Evolutionary conservation across 2,888 invertebrate species (phyloP), one percentile per base, ranked within the genome.

Genomic region (Aphidoletes aphidimyza): DNA sequence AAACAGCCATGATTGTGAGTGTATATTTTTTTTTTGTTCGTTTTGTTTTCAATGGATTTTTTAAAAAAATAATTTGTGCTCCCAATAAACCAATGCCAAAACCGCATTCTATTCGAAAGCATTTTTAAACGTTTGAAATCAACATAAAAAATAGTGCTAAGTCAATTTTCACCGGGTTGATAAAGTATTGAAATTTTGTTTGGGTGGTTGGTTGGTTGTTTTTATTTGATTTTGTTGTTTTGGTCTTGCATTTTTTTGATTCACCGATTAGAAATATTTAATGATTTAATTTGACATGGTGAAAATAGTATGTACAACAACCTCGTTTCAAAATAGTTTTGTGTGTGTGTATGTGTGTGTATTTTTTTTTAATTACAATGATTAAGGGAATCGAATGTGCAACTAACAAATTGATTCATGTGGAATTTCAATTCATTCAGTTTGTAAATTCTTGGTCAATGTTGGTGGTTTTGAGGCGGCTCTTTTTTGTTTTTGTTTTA

Each of bases 31-130:
- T 14, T 17, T 14, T 49, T 17, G 8, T 42, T 49, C 14, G 37
- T 83, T 37, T 36, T 30, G 8, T 49, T 36, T 85, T 84, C 39
- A 17, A 84, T 69, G 86, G 86, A 85, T 85, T 85, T 78, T 83
- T 42, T n/a, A n/a, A n/a, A n/a, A n/a, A n/a, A 22, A 11, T 30
- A 86, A 85, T 85, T 47, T 81, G 36, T 81, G 81, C 34, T 85
- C 85, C 85, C 86, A 86, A 87, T 42, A 87, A 87, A 87, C 88
- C 89, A 89, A 89, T 89, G 89, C 89, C 89, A 89, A 89, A 89
- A 83, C 89, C 86, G 86, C 86, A 86, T 86, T 83, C 78, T 47
- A 85, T 85, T 84, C 47, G 59, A 78, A 84, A 83, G 37, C 39
- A 19, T 83, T 69, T 83, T 26, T 19, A 83, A 5, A 37, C 22